Evolutionary conservation across 1,140 invertebrate genomes (phyloP), one percentile per base, ranked within the genome.

Genomic region (Helicorthomorpha holstii): DNA sequence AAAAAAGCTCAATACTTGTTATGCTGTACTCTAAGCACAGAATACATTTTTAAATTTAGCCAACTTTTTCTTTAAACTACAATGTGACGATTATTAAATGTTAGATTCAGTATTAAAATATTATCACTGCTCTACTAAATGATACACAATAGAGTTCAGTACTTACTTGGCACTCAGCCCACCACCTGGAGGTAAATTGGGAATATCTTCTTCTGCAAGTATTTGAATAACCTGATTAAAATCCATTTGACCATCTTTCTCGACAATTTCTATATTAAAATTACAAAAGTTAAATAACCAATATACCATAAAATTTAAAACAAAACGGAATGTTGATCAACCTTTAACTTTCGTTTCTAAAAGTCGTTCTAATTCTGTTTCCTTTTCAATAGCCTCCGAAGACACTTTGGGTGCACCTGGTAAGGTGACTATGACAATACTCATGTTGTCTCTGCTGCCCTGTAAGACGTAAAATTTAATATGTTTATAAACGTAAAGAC

Each of bases 381-480:
- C 91, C 59, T 81, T 81, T 60, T 80, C 76, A 66, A 87, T 80
- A 56, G 86, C 85, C 66, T 92, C 85, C 47, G 81, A 73, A 63
- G 77, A 80, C 52, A 89, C 80, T 65, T 81, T 82, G 48, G 93
- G 92, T 53, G 91, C 90, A 57, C 82, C 87, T 49, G 87, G 86
- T 66, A 98, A 95, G 57, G 85, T 81, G 59, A 98, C 87, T 67
- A 98, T 76, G 53, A 98, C 88, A 71, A 98, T 88, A 70, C 91
- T 98, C 92, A 99, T 98, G 75, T 99, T 98, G 74, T 99, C 95
- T 72, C 89, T 80, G 72, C 92, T 97, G 55, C 95, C 94, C 91
- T 97, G 74, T 60, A 72, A 73, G 57, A 54, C 58, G 27, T 26
- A 74, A 60, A 72, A 73, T 57, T 34, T 34, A 7, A 34, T 7